Conservation (phyloP, 2,797 vertebrate species). For the Mareca penelope region DNA sequence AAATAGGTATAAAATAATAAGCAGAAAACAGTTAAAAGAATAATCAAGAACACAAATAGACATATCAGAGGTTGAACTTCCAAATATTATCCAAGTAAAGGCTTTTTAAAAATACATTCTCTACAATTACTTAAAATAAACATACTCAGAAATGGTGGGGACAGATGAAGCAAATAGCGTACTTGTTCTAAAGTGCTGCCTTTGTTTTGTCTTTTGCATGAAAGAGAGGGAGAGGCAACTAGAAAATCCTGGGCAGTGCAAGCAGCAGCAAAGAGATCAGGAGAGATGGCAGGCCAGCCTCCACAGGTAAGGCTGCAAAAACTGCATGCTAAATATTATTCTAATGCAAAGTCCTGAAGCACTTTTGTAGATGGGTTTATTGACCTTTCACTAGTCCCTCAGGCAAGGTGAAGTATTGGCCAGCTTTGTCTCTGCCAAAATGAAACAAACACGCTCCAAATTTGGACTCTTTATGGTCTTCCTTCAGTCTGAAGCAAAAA, state of each 20-base stretch:
- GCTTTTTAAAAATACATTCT: background rate
- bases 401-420: constrained; percentile 34
- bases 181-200: background rate
- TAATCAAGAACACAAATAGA: background rate
- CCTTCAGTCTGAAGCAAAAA: background rate
- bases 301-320: background rate
- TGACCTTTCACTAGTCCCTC: constrained; percentile 1
- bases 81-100: background rate
- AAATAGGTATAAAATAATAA: background rate
- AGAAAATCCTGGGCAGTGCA: background rate
- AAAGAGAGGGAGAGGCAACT: background rate
- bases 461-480: constrained; percentile 22
- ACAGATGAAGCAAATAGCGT: background rate
- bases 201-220: fast-evolving
- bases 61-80: background rate
- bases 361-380: background rate
- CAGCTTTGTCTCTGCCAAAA: constrained; percentile 6
- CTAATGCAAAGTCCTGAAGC: constrained; percentile 16
- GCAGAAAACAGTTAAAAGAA: background rate
- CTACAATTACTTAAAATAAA: background rate
- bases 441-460: background rate
- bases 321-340: background rate
- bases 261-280: background rate
- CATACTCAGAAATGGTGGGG: background rate
- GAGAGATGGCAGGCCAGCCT: background rate